Evolutionary conservation across 2,113 vertebrate species (phyloP).

Genomic region (Chionomys nivalis): DNA sequence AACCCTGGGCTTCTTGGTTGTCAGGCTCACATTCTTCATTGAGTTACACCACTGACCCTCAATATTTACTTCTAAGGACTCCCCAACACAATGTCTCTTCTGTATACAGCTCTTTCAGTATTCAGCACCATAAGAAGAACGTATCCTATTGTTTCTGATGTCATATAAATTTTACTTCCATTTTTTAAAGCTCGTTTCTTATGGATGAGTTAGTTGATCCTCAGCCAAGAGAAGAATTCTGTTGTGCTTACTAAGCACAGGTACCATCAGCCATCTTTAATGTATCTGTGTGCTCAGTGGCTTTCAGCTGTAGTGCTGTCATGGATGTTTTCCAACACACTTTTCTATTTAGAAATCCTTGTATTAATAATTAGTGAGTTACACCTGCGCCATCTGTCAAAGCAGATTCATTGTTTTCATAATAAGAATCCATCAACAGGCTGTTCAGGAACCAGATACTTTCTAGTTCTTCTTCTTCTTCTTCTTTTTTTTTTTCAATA

Average conservation of each 20-base stretch:
- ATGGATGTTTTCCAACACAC: slow-evolving; percentile 37
- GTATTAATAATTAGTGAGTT: slow-evolving; percentile 68
- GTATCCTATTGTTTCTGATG: not conserved
- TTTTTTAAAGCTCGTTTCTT: slow-evolving; percentile 26
- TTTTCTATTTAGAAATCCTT: not conserved
- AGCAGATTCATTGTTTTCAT: slow-evolving; percentile 67
- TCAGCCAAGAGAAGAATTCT: not conserved
- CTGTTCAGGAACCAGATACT: not conserved
- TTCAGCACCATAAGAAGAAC: not conserved
- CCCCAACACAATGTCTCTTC: not conserved
- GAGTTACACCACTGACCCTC: not conserved
- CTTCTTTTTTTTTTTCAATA: not conserved
- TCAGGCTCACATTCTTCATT: not conserved
- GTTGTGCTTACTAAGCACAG: not conserved
- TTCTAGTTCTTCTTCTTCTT: not conserved
- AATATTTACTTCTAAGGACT: not conserved
- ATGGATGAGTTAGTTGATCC: not conserved
- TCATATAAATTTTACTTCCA: not conserved
- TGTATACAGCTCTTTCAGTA: not conserved
- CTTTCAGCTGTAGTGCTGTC: slow-evolving; percentile 27
- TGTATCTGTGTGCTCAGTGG: not conserved
- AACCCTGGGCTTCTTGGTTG: not conserved
- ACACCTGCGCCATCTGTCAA: slow-evolving; percentile 52
- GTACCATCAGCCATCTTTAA: slow-evolving; percentile 36
- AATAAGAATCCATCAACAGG: slow-evolving; percentile 56